phyloP scores from a whole-genome alignment of 53 echinoderm and acorn worm genomes.

The Mesocentrotus franciscanus region DNA sequence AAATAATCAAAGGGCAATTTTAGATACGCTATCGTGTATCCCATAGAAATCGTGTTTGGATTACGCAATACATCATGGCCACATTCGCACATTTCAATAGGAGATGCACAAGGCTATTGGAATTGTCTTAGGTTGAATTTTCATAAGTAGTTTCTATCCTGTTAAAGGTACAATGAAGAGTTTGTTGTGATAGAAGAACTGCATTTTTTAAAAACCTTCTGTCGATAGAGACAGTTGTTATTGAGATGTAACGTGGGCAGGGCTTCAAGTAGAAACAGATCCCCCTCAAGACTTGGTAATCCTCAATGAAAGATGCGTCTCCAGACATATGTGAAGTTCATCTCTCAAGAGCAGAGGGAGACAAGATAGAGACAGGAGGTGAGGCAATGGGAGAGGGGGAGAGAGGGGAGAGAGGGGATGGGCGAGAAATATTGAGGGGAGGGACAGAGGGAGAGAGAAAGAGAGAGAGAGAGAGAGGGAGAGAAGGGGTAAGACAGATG shows the following conservation, averaged over 20 bases:
- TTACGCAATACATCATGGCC: no score
- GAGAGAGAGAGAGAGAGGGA: neutral
- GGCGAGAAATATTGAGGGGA: neutral
- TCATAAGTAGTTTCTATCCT: no score
- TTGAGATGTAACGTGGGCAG: conserved; percentile 6
- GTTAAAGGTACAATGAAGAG: neutral
- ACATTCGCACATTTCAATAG: no score
- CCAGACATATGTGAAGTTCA: neutral
- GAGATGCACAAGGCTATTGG: no score
- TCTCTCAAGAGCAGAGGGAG: neutral
- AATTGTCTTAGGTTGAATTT: no score
- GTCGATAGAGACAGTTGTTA: neutral
- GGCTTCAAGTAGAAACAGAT: neutral
- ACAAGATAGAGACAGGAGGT: neutral
- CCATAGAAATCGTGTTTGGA: no score
- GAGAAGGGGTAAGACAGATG: no score
- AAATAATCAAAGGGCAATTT: no score
- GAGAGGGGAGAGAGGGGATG: neutral
- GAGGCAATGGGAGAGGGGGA: neutral
- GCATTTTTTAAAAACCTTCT: neutral
- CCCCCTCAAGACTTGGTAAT: neutral
- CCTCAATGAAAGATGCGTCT: conserved; percentile 3
- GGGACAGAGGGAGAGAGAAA: neutral
- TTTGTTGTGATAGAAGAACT: neutral
- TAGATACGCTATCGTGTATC: no score